These are phyloP conservation scores for Napeogenes inachia DNA, from an alignment of 2,888 invertebrate genomes.

Conservation along the genomic window DNA sequence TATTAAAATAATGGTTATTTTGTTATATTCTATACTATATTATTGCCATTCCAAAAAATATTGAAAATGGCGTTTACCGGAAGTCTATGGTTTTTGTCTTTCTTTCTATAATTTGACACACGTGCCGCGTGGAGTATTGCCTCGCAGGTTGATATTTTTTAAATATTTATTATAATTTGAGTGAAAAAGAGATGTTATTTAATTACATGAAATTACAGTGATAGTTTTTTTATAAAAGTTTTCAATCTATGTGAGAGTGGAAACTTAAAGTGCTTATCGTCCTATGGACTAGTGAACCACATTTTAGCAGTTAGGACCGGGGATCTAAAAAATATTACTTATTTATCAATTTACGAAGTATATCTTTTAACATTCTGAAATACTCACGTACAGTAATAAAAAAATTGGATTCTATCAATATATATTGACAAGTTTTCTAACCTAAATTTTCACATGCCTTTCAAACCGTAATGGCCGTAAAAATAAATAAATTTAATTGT, in stretches of 20 bases:
- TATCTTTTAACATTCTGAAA: not conserved
- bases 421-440: slow-evolving; percentile 14
- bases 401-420: not conserved
- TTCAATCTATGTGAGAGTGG: slow-evolving; percentile 51
- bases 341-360: not conserved
- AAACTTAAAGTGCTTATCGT: slow-evolving; percentile 18
- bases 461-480: not conserved
- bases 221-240: slow-evolving; percentile 39
- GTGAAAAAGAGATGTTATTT: slow-evolving; percentile 42
- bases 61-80: slow-evolving; percentile 61
- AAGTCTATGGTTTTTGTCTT: slow-evolving; percentile 60
- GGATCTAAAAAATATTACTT: not conserved
- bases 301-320: slow-evolving; percentile 8
- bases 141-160: slow-evolving; percentile 69
- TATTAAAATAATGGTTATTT: not conserved
- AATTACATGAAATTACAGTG: slow-evolving; percentile 42
- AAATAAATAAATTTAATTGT: not conserved
- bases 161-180: slow-evolving; percentile 44
- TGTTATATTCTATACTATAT: slow-evolving; percentile 1
- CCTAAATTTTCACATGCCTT: slow-evolving; percentile 9
- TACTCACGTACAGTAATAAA: not conserved
- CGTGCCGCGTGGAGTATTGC: slow-evolving; percentile 77
- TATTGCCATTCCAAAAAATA: slow-evolving; percentile 50
- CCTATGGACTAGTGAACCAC: slow-evolving; percentile 19
- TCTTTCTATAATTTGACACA: slow-evolving; percentile 75